Evolutionary conservation across 2,113 vertebrate genomes (phyloP), one percentile per base, ranked within the genome.

Genomic region (Amblyornis subalaris): DNA sequence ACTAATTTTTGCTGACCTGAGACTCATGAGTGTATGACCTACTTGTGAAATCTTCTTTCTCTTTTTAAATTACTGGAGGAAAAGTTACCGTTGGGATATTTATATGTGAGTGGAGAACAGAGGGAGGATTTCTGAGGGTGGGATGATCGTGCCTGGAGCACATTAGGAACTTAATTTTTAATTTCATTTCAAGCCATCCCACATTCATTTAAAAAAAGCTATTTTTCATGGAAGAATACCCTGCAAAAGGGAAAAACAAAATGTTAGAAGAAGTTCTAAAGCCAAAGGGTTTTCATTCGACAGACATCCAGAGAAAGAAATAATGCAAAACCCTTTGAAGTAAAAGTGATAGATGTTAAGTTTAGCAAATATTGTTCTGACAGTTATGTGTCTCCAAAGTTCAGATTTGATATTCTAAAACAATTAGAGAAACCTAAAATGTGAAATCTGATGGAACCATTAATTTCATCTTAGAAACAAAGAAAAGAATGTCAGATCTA

Each of bases 71-170:
- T 85, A 55, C 38, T 47, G 25, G 33, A 81, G 38, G 31, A 90
- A 53, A 73, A 77, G 20, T 75, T 81, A 50, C 81, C 25, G 31
- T 91, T 87, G 2, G 9, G 26, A 55, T 88, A 69, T 80, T 87
- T 90, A 38, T 79, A 29, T 61, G 33, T 55, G 51, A 90, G 66
- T 7, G 33, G 72, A 88, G 58, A 93, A 88, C 62, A 91, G 91
- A 85, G 51, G 47, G n/a, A 93, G 28, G 61, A 93, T 75, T 72
- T 96, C 77, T 94, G 51, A 94, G 88, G 38, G 86, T 58, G 84
- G 65, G 33, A 75, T 91, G 71, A 73, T 92, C 71, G 69, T 64
- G 73, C 71, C 88, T 67, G 81, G 85, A 83, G 74, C 85, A 85
- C 50, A 83, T 88, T 85, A 88, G 12, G 26, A 83, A 62, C 31